These are phyloP conservation scores for Diplodus sargus DNA, from an alignment of 2,797 vertebrate genomes.

Conservation along the genomic window DNA sequence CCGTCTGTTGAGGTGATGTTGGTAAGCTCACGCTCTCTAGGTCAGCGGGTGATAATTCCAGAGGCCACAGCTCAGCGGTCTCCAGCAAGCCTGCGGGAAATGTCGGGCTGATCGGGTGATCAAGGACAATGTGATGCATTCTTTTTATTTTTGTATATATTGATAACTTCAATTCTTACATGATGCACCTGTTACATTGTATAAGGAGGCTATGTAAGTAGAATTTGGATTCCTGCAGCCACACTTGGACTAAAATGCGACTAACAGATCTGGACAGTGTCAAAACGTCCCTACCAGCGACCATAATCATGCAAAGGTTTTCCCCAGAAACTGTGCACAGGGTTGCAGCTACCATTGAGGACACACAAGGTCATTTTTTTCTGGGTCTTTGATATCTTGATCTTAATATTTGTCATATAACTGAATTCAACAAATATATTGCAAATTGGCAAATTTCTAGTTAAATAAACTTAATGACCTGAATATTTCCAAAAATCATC, in stretches of 20 bases:
- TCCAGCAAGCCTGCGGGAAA: slow-evolving; percentile 18
- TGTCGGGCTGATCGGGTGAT: slow-evolving; percentile 48
- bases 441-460: too few species aligned
- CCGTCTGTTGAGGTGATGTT: slow-evolving; percentile 77
- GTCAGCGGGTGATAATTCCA: slow-evolving; percentile 70
- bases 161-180: too few species aligned
- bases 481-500: slow-evolving; percentile 3
- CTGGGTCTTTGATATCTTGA: too few species aligned
- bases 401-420: too few species aligned
- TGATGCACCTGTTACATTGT: not conserved
- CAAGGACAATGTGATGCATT: slow-evolving; percentile 19
- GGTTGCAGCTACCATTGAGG: too few species aligned
- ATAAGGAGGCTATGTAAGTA: slow-evolving; percentile 19
- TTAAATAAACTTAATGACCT: too few species aligned
- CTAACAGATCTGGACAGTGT: slow-evolving; percentile 55
- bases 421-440: too few species aligned
- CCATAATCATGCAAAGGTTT: slow-evolving; percentile 26
- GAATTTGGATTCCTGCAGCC: slow-evolving; percentile 31
- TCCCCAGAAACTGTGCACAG: slow-evolving; percentile 13
- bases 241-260: slow-evolving; percentile 57
- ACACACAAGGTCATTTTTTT: too few species aligned
- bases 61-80: slow-evolving; percentile 47
- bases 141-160: not conserved
- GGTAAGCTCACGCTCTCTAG: slow-evolving; percentile 62
- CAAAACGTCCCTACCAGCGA: slow-evolving; percentile 16